Conservation (phyloP, 2,888 invertebrate genomes). For the Megastigmus dorsalis region DNA sequence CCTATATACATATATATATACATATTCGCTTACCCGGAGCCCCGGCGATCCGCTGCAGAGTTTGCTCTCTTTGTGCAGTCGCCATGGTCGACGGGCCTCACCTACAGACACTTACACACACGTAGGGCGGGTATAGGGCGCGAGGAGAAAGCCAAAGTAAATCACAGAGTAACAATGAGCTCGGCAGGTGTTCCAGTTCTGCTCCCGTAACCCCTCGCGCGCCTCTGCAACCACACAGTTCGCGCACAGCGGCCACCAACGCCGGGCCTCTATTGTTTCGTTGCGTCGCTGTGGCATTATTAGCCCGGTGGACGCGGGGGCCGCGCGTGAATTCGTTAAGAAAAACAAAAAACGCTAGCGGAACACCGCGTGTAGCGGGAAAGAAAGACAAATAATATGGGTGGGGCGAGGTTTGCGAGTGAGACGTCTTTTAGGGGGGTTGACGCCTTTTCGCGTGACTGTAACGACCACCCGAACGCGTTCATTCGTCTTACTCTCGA, state of each 20-base stretch:
- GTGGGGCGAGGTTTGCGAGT: too few species aligned
- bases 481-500: too few species aligned
- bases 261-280: too few species aligned
- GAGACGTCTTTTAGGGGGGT: too few species aligned
- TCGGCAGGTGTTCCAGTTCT: slow-evolving; percentile 53
- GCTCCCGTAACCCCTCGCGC: slow-evolving; percentile 21
- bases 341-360: not conserved
- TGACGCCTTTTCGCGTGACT: too few species aligned
- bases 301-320: not conserved
- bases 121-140: too few species aligned
- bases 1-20: too few species aligned
- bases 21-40: slow-evolving; percentile 14
- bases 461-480: too few species aligned
- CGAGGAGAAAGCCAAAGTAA: slow-evolving; percentile 47
- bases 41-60: not conserved
- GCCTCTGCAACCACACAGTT: too few species aligned
- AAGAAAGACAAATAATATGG: too few species aligned
- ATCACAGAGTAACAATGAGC: slow-evolving; percentile 52
- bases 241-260: too few species aligned
- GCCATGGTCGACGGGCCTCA: not conserved
- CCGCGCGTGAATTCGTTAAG: not conserved
- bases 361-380: too few species aligned
- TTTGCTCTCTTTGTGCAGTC: slow-evolving; percentile 3
- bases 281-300: slow-evolving; percentile 11
- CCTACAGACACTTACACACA: not conserved